A percentile compares a stretch with the other conserved stretches of the same genome.
phyloP scores from a whole-genome alignment of 2,888 invertebrate genomes.

The Eristalis arbustorum region DNA sequence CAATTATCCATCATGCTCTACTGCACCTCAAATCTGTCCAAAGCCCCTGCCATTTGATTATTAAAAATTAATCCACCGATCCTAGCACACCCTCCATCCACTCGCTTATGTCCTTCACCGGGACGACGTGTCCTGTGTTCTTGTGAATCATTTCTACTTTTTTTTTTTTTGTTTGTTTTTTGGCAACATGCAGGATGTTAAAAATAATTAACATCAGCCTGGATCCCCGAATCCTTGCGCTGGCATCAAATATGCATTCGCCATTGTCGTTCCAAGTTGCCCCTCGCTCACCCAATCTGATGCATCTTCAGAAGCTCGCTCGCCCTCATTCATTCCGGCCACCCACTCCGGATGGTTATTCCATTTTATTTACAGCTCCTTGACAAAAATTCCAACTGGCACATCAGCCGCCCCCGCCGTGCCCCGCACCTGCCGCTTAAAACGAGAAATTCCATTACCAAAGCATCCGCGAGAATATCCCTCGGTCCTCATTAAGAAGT shows the following conservation, averaged over 20 bases:
- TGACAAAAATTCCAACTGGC: constrained; percentile 67
- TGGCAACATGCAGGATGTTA: constrained; percentile 63
- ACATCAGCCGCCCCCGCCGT: constrained; percentile 13
- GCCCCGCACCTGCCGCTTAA: neutral
- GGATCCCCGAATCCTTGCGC: neutral
- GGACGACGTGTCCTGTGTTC: neutral
- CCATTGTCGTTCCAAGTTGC: constrained; percentile 50
- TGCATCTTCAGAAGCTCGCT: constrained; percentile 9
- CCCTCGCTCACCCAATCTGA: neutral
- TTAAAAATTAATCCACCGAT: constrained; percentile 62
- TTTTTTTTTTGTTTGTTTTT: constrained; percentile 49
- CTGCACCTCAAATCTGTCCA: constrained; percentile 13
- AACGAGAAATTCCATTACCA: constrained; percentile 65
- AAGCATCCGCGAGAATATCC: constrained; percentile 68
- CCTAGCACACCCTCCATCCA: constrained; percentile 31
- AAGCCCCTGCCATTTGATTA: constrained; percentile 54
- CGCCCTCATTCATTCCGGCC: neutral
- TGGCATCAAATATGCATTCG: constrained; percentile 63
- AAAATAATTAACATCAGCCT: constrained; percentile 65
- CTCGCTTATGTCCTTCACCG: constrained; percentile 37
- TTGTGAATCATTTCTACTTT: no score
- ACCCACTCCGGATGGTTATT: constrained; percentile 27
- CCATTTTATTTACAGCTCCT: constrained; percentile 67
- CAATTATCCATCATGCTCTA: neutral
- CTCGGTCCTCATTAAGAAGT: constrained; percentile 70